phyloP scores from a whole-genome alignment of 2,888 invertebrate genomes.

The Cremastobaeus sp. region DNA sequence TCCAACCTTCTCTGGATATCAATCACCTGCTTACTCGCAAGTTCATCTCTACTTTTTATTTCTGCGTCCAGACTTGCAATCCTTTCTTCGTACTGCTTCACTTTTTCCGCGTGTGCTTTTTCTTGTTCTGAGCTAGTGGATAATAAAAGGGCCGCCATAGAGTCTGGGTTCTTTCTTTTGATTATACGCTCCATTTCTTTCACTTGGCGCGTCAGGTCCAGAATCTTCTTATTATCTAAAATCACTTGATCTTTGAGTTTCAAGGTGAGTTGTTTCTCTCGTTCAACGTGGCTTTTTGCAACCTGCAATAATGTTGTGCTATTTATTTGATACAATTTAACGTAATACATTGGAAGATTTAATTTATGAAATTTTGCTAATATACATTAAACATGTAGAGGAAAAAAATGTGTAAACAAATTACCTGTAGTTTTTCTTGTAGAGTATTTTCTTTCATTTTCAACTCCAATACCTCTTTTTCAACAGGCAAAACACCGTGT shows the following conservation, averaged over 20 bases:
- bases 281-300: constrained; percentile 72
- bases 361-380: background rate
- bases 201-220: constrained; percentile 88
- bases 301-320: constrained; percentile 26
- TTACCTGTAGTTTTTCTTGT: constrained; percentile 69
- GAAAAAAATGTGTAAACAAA: constrained; percentile 5
- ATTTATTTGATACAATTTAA: background rate
- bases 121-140: constrained; percentile 75
- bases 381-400: background rate
- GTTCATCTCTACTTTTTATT: constrained; percentile 84
- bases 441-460: constrained; percentile 68
- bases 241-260: constrained; percentile 76
- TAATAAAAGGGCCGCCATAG: constrained; percentile 86
- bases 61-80: constrained; percentile 85
- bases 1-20: constrained; percentile 88
- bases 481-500: constrained; percentile 69
- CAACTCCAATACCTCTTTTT: constrained; percentile 73
- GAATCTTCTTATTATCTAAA: constrained; percentile 80
- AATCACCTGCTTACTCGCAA: constrained; percentile 84
- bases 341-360: background rate
- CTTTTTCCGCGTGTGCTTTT: constrained; percentile 70
- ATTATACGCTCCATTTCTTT: constrained; percentile 91
- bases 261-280: constrained; percentile 73
- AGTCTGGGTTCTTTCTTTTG: constrained; percentile 89
- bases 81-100: constrained; percentile 84